A percentile compares a stretch with the other conserved stretches of the same genome.
phyloP scores from a whole-genome alignment of 2,113 vertebrate species.

The Dromaius novaehollandiae region DNA sequence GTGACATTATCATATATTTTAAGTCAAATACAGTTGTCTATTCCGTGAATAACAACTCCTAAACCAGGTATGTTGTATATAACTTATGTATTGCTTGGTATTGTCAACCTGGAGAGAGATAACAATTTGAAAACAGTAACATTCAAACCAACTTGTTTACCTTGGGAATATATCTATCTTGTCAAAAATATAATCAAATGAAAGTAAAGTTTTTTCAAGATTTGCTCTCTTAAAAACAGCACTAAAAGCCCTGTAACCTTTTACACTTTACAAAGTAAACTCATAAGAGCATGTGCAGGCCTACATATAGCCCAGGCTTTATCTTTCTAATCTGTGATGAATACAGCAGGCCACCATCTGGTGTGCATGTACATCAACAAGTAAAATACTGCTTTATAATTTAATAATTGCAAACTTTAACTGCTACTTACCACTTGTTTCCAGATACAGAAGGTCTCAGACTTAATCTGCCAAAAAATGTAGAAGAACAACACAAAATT shows the following conservation, averaged over 20 bases:
- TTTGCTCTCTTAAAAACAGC: not conserved
- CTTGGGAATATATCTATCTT: not conserved
- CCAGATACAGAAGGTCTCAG: conserved; percentile 18
- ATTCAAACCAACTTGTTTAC: not conserved
- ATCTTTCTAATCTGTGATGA: conserved; percentile 83
- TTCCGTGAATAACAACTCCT: not conserved
- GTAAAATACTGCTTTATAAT: conserved; percentile 30
- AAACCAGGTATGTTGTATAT: accelerated
- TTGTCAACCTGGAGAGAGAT: not conserved
- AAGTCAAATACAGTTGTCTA: not conserved
- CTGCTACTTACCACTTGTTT: conserved; percentile 52
- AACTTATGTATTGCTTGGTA: not conserved
- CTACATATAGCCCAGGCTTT: conserved; percentile 77
- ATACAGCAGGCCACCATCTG: conserved; percentile 83
- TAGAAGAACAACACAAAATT: conserved; percentile 9
- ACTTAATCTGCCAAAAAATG: conserved; percentile 4
- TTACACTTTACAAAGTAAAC: conserved; percentile 29
- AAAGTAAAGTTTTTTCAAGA: not conserved
- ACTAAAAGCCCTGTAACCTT: conserved; percentile 21
- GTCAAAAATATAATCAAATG: not conserved
- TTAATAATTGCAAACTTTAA: conserved; percentile 62
- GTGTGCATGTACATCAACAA: conserved; percentile 2
- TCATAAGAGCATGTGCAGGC: conserved; percentile 37
- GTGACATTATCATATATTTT: not conserved
- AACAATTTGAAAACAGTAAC: not conserved